phyloP scores from a whole-genome alignment of 2,797 vertebrate species.

The Micrastur ruficollis region DNA sequence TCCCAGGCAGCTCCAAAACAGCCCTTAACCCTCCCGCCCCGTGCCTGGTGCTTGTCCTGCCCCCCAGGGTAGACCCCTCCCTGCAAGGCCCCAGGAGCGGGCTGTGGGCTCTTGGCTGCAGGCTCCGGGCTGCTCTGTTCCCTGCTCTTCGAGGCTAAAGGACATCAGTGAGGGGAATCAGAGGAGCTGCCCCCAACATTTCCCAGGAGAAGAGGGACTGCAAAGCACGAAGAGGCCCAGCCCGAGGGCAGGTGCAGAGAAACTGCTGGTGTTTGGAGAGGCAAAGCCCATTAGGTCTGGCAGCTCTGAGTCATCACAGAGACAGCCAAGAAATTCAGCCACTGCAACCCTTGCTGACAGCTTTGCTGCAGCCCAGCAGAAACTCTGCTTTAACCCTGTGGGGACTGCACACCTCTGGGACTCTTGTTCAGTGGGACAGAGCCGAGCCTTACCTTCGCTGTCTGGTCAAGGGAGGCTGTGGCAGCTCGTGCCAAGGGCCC shows the following conservation, averaged over 20 bases:
- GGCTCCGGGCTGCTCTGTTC: neutral
- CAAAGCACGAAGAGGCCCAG: neutral
- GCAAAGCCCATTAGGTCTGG: constrained; percentile 4
- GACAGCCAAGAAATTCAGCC: constrained; percentile 29
- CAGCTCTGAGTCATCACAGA: constrained; percentile 46
- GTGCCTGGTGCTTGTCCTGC: neutral
- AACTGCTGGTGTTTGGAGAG: neutral
- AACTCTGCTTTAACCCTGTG: neutral
- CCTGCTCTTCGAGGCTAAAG: neutral
- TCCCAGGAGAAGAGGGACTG: neutral
- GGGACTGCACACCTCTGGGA: neutral
- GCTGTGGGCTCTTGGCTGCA: neutral
- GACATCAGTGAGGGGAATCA: neutral
- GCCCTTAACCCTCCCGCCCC: neutral
- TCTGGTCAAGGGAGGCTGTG: constrained; percentile 92
- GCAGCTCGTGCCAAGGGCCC: constrained; percentile 87
- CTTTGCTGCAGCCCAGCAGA: neutral
- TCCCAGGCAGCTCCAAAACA: neutral
- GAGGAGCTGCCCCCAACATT: neutral
- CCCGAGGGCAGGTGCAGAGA: neutral
- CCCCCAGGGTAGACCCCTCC: neutral
- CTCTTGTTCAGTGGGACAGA: rapidly evolving
- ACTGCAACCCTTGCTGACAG: neutral
- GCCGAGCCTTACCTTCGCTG: constrained; percentile 82
- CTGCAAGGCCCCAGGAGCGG: neutral